Conservation (phyloP, 1,140 invertebrate species). For the Ceratina australensis region DNA sequence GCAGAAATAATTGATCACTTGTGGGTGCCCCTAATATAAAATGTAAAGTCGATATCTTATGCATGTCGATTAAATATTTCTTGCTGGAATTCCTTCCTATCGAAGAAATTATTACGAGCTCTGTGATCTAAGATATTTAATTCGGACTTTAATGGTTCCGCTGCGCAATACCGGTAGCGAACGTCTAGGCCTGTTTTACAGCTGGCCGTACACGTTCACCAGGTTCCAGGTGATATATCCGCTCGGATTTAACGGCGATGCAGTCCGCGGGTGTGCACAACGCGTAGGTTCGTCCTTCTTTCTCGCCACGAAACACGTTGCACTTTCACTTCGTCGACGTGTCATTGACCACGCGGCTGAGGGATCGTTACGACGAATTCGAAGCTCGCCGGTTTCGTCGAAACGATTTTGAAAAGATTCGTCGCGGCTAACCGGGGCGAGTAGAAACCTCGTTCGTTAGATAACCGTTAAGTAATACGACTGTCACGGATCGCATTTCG, state of each 20-base stretch:
- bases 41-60: too few relatives aligned
- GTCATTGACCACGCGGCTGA: slow-evolving; percentile 59
- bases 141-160: too few relatives aligned
- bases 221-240: too few relatives aligned
- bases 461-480: slow-evolving; percentile 6
- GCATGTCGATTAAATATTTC: too few relatives aligned
- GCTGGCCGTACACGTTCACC: too few relatives aligned
- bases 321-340: slow-evolving; percentile 63
- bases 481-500: background rate
- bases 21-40: too few relatives aligned
- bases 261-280: slow-evolving; percentile 2
- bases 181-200: background rate
- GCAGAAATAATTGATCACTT: too few relatives aligned
- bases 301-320: slow-evolving; percentile 49
- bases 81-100: too few relatives aligned
- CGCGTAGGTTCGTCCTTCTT: slow-evolving; percentile 59
- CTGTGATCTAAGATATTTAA: too few relatives aligned
- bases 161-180: background rate
- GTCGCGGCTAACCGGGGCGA: too few relatives aligned
- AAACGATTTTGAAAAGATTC: background rate
- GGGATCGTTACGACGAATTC: slow-evolving; percentile 48
- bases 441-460: slow-evolving; percentile 7
- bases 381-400: background rate
- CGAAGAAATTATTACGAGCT: too few relatives aligned
- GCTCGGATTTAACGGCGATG: background rate